Evolutionary conservation across 2,888 invertebrate genomes (phyloP).

Genomic region (Byasa hedistus): DNA sequence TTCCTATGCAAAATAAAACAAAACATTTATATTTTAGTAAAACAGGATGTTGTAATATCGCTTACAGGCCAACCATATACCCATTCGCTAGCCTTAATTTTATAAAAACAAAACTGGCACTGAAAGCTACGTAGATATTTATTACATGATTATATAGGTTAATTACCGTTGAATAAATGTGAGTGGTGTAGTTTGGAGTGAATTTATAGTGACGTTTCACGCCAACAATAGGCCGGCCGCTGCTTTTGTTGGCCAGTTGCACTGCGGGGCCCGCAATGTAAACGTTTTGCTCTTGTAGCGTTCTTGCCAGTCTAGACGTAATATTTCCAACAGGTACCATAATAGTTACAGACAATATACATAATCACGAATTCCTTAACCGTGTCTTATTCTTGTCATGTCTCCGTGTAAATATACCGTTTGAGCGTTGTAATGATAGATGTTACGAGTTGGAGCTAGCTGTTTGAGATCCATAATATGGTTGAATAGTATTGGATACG

Average conservation of each 20-base stretch:
- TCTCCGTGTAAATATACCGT: conserved; percentile 15
- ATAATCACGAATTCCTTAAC: conserved; percentile 41
- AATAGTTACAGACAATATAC: conserved; percentile 52
- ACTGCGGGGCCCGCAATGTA: conserved; percentile 42
- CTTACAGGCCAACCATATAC: not conserved
- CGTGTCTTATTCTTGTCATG: conserved; percentile 15
- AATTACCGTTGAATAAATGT: conserved; percentile 58
- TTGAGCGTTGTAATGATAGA: conserved; percentile 9
- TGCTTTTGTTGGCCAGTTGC: conserved; percentile 41
- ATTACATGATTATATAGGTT: conserved; percentile 60
- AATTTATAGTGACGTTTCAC: conserved; percentile 67
- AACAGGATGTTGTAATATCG: not conserved
- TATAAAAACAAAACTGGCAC: not conserved
- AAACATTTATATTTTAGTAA: not conserved
- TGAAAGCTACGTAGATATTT: conserved; percentile 37
- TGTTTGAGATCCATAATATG: not conserved
- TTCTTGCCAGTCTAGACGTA: conserved; percentile 74
- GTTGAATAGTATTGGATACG: too few species aligned
- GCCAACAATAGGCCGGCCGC: conserved; percentile 72
- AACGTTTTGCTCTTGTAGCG: conserved; percentile 67
- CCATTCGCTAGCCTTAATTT: not conserved
- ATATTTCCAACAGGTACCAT: conserved; percentile 64
- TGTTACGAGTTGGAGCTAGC: not conserved
- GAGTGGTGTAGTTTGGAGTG: conserved; percentile 50
- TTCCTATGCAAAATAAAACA: not conserved